Evolutionary conservation across 2,797 vertebrate species (phyloP), one percentile per base, ranked within the genome.

Genomic region (Sebastes diaconus): DNA sequence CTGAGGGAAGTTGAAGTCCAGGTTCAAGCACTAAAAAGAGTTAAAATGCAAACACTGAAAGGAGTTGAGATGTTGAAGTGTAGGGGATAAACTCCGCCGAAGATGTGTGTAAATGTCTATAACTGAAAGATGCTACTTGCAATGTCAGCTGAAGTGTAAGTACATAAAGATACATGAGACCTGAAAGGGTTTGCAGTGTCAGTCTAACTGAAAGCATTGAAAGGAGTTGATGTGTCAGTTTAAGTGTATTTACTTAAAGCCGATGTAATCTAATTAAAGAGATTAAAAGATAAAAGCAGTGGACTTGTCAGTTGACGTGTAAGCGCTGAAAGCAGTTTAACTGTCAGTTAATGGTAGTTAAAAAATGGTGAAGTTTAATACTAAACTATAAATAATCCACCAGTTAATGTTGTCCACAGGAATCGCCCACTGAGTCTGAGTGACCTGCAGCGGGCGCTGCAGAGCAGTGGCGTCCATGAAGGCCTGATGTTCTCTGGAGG

Each of bases 371-470:
- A 59, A 25, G 24, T 61, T 13, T 7, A 10, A 22, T 24, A 16
- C 14, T 79, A 36, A 34, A 30, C 8, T 18, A 20, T 2, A 24
- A 34, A 36, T 6, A 10, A n/a, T 34, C 6, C 9, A 27, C 1
- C 1, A 1, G 1, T 18, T 52, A 20, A n/a, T 81, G 16, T 83
- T 52, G 20, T 84, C 20, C n/a, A 72, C 90, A 99, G 98, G 88
- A 96, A 88, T 65, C 93, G 95, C 14, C 97, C 98, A 1, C 95
- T 99, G 84, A 97, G 95, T 39, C 92, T 99, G 68, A 89, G 93
- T 75, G 98, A 99, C 93, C 96, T 99, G 79, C 85, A 97, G 88
- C 95, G 95, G 90, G 94, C 95, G 12, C 84, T 97, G 92, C 96
- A 97, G 83, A 96, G 95, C 27, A 55, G 96, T 2, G 92, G 93